These are phyloP conservation scores for Epinephelus lanceolatus DNA, from an alignment of 2,113 vertebrate species.

Conservation along the genomic window DNA sequence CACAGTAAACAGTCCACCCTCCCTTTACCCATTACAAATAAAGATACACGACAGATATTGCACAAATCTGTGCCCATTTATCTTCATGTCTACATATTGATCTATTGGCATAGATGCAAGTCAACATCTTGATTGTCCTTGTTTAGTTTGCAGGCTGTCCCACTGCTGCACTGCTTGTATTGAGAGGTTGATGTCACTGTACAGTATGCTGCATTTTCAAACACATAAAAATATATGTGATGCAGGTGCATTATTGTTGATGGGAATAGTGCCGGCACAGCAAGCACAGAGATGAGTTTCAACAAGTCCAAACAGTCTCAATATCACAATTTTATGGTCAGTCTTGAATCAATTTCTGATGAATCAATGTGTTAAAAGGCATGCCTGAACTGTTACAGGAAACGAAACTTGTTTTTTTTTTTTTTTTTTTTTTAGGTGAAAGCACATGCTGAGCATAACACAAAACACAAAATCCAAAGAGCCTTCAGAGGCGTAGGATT, in stretches of 20 bases:
- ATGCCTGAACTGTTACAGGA: constrained; percentile 11
- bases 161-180: background rate
- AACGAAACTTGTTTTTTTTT: constrained; percentile 5
- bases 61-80: constrained; percentile 51
- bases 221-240: constrained; percentile 18
- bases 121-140: constrained; percentile 57
- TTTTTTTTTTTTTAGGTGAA: constrained; percentile 21
- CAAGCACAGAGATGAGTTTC: constrained; percentile 16
- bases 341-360: constrained; percentile 31
- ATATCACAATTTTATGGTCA: constrained; percentile 4
- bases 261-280: constrained; percentile 21
- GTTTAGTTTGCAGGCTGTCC: constrained; percentile 23
- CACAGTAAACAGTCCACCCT: constrained; percentile 5
- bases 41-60: constrained; percentile 53
- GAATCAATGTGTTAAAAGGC: constrained; percentile 24
- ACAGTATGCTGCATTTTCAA: constrained; percentile 11
- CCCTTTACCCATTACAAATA: constrained; percentile 40
- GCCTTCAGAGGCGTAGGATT: constrained; percentile 52
- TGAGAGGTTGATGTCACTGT: constrained; percentile 11
- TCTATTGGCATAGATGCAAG: constrained; percentile 29
- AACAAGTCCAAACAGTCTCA: constrained; percentile 2
- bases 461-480: constrained; percentile 53
- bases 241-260: constrained; percentile 38
- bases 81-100: constrained; percentile 63
- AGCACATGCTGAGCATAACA: constrained; percentile 36